A percentile compares a stretch with the other conserved stretches of the same genome.
These are phyloP conservation scores for Rhamnusium bicolor DNA, from an alignment of 2,888 invertebrate species.

Conservation along the genomic window DNA sequence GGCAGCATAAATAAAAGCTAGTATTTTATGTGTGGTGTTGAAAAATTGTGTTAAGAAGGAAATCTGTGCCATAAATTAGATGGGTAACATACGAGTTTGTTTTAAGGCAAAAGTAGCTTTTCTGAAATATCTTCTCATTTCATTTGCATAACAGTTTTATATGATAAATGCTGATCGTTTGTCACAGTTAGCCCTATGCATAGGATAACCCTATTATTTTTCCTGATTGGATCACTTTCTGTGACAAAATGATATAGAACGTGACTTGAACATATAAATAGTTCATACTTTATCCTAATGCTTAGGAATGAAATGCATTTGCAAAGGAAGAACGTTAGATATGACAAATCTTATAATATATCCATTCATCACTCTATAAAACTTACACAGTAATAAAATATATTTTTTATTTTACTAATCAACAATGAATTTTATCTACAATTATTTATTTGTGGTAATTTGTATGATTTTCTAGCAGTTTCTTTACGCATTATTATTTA, in stretches of 20 bases:
- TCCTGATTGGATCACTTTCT: slow-evolving; percentile 68
- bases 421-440: too few relatives aligned
- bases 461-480: too few relatives aligned
- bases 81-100: slow-evolving; percentile 28
- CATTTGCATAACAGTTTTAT: slow-evolving; percentile 57
- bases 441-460: too few relatives aligned
- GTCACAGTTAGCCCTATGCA: slow-evolving; percentile 59
- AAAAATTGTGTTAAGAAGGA: slow-evolving; percentile 28
- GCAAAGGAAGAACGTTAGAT: background rate
- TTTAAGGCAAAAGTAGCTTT: slow-evolving; percentile 41
- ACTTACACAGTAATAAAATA: background rate
- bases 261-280: slow-evolving; percentile 62
- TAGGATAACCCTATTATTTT: slow-evolving; percentile 67
- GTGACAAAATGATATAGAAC: slow-evolving; percentile 67
- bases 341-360: background rate
- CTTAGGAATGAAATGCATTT: slow-evolving; percentile 17
- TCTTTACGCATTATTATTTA: too few relatives aligned
- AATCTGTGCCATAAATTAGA: slow-evolving; percentile 29
- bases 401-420: too few relatives aligned
- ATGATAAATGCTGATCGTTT: slow-evolving; percentile 60
- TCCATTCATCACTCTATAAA: background rate
- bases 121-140: slow-evolving; percentile 49
- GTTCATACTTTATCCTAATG: background rate
- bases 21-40: slow-evolving; percentile 20
- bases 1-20: slow-evolving; percentile 22